A percentile compares a stretch with the other conserved stretches of the same genome.
These are phyloP conservation scores for Ennomos quercinarius DNA, from an alignment of 2,888 invertebrate genomes.

Conservation along the genomic window DNA sequence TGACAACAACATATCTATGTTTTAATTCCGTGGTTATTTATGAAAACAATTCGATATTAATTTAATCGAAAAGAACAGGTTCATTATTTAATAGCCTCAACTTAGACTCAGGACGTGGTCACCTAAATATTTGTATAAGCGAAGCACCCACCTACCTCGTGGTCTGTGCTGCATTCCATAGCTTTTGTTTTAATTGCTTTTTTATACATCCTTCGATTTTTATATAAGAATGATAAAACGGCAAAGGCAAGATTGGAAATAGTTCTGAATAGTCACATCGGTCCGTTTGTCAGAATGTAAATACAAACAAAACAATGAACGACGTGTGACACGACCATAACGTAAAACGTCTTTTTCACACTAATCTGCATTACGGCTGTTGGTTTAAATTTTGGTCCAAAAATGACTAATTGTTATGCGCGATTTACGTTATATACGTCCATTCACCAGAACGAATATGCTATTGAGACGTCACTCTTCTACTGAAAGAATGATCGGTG, in stretches of 20 bases:
- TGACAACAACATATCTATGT: constrained; percentile 28
- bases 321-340: constrained; percentile 39
- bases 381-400: constrained; percentile 51
- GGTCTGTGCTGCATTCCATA: constrained; percentile 36
- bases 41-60: constrained; percentile 22
- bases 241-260: neutral
- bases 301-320: constrained; percentile 39
- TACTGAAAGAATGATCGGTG: constrained; percentile 47
- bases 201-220: constrained; percentile 10
- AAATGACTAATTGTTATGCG: constrained; percentile 57
- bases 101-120: constrained; percentile 10
- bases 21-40: constrained; percentile 36
- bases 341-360: constrained; percentile 30
- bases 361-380: constrained; percentile 36
- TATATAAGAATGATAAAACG: neutral
- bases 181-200: constrained; percentile 45
- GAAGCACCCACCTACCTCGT: constrained; percentile 5
- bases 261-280: constrained; percentile 5
- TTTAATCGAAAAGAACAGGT: constrained; percentile 29
- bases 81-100: constrained; percentile 22
- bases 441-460: constrained; percentile 66
- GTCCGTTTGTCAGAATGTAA: constrained; percentile 12
- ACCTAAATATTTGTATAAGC: neutral
- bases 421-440: constrained; percentile 56
- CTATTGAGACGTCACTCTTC: constrained; percentile 64